Evolutionary conservation across 2,888 invertebrate species (phyloP).

Genomic region (Lepetodrilus schrolli): DNA sequence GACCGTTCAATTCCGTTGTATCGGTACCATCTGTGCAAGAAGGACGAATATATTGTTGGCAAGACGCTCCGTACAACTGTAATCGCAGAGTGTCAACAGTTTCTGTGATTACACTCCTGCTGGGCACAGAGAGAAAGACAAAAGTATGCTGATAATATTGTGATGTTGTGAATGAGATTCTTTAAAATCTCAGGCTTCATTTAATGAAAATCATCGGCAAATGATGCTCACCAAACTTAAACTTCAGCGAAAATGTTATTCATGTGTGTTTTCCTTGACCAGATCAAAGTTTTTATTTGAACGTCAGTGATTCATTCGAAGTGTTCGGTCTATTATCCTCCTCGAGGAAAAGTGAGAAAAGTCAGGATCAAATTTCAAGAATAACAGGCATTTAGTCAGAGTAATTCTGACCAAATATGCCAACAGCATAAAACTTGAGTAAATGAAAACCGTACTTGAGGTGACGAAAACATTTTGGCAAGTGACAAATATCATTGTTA

Average conservation of each 20-base stretch:
- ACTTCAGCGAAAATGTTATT: constrained; percentile 22
- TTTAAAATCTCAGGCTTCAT: constrained; percentile 12
- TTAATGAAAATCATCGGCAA: constrained; percentile 25
- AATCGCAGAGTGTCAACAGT: constrained; percentile 29
- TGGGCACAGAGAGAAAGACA: constrained; percentile 18
- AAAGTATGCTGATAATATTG: constrained; percentile 28
- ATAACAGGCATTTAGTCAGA: constrained; percentile 2
- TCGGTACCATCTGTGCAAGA: constrained; percentile 27
- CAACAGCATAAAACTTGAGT: constrained; percentile 13
- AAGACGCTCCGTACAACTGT: neutral
- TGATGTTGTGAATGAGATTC: constrained; percentile 18
- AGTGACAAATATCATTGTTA: constrained; percentile 12
- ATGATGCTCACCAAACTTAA: neutral
- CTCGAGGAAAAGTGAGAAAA: neutral
- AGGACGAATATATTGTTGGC: constrained; percentile 17
- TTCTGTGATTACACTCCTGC: constrained; percentile 28
- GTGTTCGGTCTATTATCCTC: neutral
- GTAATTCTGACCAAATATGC: constrained; percentile 25
- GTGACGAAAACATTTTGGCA: neutral
- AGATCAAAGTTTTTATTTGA: constrained; percentile 26
- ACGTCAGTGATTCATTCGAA: neutral
- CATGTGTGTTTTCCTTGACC: constrained; percentile 9
- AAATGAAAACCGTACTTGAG: neutral
- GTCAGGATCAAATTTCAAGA: constrained; percentile 4
- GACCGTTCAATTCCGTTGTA: constrained; percentile 5